A percentile compares a stretch with the other conserved stretches of the same genome.
Conservation (phyloP, 2,888 invertebrate genomes). For the Rotaria macrura region DNA sequence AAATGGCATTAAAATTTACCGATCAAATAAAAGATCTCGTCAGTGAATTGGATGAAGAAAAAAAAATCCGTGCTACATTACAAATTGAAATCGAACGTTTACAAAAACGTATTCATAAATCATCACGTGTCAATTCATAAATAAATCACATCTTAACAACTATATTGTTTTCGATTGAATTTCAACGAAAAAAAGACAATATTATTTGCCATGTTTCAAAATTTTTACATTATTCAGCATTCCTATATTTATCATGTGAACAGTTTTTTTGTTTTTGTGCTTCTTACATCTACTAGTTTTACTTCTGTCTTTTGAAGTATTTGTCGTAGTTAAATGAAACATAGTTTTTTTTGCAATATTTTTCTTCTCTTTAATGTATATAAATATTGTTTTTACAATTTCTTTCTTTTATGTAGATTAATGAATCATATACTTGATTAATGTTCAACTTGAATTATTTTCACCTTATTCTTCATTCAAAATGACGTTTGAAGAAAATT, state of each 20-base stretch:
- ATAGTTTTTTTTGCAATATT: no score
- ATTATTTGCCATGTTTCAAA: background rate
- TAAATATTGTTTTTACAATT: no score
- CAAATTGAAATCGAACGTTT: conserved; percentile 50
- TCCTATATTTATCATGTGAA: background rate
- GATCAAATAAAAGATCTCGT: conserved; percentile 39
- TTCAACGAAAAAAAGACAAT: background rate
- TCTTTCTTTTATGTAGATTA: no score
- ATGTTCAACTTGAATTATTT: no score
- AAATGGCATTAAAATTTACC: conserved; percentile 37
- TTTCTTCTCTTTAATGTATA: no score
- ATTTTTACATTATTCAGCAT: background rate
- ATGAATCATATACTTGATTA: no score
- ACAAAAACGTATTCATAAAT: conserved; percentile 38
- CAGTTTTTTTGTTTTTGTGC: background rate
- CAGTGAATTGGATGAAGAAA: conserved; percentile 44
- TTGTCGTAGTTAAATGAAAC: no score
- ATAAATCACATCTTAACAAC: no score
- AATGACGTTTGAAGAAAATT: no score
- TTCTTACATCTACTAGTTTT: no score
- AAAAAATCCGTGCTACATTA: conserved; percentile 48
- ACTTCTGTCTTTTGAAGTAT: no score
- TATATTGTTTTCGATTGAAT: background rate
- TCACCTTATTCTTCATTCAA: no score
- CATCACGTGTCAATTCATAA: background rate